phyloP scores from a whole-genome alignment of 2,113 vertebrate genomes.

The Eretmochelys imbricata region DNA sequence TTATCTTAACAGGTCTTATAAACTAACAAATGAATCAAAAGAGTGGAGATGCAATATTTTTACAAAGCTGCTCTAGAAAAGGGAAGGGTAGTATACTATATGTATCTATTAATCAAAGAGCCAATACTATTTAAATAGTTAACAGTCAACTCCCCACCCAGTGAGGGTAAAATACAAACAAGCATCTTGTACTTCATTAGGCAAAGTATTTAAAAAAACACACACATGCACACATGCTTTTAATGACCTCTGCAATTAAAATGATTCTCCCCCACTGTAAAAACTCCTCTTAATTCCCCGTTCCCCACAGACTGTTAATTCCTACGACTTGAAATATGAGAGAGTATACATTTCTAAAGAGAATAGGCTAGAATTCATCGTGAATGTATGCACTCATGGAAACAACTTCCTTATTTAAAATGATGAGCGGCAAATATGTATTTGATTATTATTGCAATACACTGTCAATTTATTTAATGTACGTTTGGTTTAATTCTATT shows the following conservation, averaged over 20 bases:
- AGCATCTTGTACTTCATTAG: background rate
- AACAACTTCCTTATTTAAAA: background rate
- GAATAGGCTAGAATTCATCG: background rate
- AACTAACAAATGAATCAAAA: background rate
- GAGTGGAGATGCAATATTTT: background rate
- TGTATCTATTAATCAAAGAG: background rate
- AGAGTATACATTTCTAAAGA: background rate
- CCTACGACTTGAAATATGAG: background rate
- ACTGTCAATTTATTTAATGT: background rate
- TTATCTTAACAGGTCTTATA: background rate
- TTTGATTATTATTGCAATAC: background rate
- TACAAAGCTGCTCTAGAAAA: background rate
- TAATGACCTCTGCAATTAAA: background rate
- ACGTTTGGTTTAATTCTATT: background rate
- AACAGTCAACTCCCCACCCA: background rate
- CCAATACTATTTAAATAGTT: background rate
- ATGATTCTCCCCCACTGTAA: background rate
- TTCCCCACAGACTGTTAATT: background rate
- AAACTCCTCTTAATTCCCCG: background rate
- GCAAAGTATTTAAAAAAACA: background rate
- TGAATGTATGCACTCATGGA: background rate
- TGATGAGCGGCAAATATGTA: background rate
- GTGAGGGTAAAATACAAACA: background rate
- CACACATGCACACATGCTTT: background rate
- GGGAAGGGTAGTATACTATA: background rate